A percentile compares a stretch with the other conserved stretches of the same genome.
Evolutionary conservation across 2,113 vertebrate species (phyloP).

Genomic region (Pristiophorus japonicus): DNA sequence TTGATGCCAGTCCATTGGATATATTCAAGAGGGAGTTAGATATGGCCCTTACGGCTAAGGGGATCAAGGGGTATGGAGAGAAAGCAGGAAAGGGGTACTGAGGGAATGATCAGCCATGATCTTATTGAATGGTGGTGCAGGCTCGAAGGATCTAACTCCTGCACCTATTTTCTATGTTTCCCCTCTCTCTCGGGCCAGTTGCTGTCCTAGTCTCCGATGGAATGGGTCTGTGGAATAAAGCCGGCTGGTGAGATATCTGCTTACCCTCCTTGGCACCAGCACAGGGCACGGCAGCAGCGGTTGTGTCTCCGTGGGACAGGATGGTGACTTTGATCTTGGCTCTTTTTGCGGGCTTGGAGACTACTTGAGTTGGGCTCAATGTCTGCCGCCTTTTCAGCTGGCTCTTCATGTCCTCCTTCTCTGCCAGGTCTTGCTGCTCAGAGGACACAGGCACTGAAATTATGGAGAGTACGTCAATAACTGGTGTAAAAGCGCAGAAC

Average conservation of each 20-base stretch:
- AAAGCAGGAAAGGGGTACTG: too few relatives aligned
- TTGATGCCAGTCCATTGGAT: too few relatives aligned
- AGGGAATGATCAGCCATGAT: too few relatives aligned
- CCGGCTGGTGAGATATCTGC: not conserved
- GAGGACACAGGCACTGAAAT: conserved; percentile 70
- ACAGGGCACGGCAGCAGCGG: conserved; percentile 49
- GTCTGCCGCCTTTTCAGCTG: conserved; percentile 80
- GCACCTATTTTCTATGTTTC: too few relatives aligned
- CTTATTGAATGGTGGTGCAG: too few relatives aligned
- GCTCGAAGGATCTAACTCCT: too few relatives aligned
- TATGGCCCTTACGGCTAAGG: too few relatives aligned
- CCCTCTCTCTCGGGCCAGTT: not conserved
- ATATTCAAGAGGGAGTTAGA: too few relatives aligned
- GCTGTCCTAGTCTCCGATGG: not conserved
- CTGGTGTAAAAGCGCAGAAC: not conserved
- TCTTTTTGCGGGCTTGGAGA: conserved; percentile 76
- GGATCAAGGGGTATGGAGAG: too few relatives aligned
- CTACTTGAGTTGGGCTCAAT: conserved; percentile 65
- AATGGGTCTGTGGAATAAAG: too few relatives aligned
- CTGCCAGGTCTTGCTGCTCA: conserved; percentile 70
- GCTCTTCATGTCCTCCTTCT: conserved; percentile 66
- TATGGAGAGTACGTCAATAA: not conserved
- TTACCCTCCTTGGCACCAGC: conserved; percentile 70
- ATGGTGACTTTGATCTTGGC: conserved; percentile 97
- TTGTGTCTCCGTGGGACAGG: conserved; percentile 75